A percentile compares a stretch with the other conserved stretches of the same genome.
These are phyloP conservation scores for Cantharis nigra DNA, from an alignment of 2,888 invertebrate genomes.

Conservation along the genomic window DNA sequence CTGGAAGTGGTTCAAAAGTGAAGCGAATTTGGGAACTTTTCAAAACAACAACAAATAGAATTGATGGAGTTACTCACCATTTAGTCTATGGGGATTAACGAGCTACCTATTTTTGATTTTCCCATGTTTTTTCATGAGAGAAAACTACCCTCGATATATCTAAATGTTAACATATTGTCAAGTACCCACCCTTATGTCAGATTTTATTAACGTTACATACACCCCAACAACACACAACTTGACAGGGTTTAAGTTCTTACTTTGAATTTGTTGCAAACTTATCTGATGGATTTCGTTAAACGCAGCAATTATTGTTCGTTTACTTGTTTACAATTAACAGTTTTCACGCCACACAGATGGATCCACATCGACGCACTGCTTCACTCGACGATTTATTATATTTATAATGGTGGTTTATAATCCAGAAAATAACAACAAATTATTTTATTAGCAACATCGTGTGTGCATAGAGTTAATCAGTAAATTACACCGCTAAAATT, in stretches of 20 bases:
- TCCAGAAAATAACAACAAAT: conserved; percentile 1
- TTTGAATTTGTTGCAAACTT: neutral
- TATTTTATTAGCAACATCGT: neutral
- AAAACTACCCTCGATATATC: neutral
- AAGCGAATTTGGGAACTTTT: neutral
- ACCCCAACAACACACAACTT: neutral
- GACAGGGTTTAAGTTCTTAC: neutral
- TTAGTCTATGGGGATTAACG: neutral
- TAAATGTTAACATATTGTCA: conserved; percentile 26
- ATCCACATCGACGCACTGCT: conserved; percentile 16
- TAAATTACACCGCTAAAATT: neutral
- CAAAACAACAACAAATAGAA: neutral
- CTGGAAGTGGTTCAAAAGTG: neutral
- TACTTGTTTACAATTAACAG: conserved; percentile 22
- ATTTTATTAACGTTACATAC: conserved; percentile 17
- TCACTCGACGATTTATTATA: conserved; percentile 6
- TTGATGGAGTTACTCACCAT: neutral
- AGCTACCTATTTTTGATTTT: conserved; percentile 3
- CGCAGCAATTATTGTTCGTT: conserved; percentile 16
- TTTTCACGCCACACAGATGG: conserved; percentile 21
- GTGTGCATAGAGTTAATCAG: neutral
- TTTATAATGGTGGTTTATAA: neutral
- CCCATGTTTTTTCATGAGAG: conserved; percentile 19
- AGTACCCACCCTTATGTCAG: conserved; percentile 19
- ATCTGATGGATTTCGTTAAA: neutral